Evolutionary conservation across 2,113 vertebrate genomes (phyloP), one percentile per base, ranked within the genome.

Genomic region (Apistogramma diplotaenia): DNA sequence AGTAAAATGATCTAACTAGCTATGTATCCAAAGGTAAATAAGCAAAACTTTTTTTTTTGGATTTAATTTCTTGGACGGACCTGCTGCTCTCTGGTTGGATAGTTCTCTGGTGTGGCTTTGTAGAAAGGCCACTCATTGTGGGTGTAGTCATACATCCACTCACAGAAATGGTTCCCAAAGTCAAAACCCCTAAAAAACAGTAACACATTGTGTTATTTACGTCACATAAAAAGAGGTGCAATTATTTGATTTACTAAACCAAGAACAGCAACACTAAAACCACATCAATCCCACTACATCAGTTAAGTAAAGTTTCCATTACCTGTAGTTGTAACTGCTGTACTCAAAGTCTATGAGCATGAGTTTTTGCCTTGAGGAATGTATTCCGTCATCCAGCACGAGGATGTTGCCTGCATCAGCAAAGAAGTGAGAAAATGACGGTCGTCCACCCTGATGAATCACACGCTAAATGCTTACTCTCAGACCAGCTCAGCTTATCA

Each of bases 261-360:
- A 51, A 60, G 18, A 16, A 8, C 2, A 21, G n/a, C 25, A 5
- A 13, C 16, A 54, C 8, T 21, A 23, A 87, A 79, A 13, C 3
- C 12, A 49, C 46, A 65, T 9, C 1, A 53, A 15, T 37, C 4
- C 40, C 12, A 53, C 51, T 21, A 55, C 27, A 21, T 1, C 2
- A 67, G 15, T 27, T 33, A 3, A 21, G 37, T n/a, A n/a, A n/a
- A 40, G 37, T 10, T 55, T 3, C 35, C 1, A 1, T 8, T 78
- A 97, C 97, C 97, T 96, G 94, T 98, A 98, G 92, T 99, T 99
- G 79, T 99, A 99, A 88, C 98, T 98, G 95, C 98, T 99, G 94
- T 99, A 99, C 84, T 99, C 98, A 27, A 99, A 99, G 91, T 99
- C 98, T 3, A 99, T 98, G 40, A 99, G 94, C 97, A 99, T 99